These are phyloP conservation scores for Mylabris sibirica DNA, from an alignment of 2,888 invertebrate genomes.

Conservation along the genomic window DNA sequence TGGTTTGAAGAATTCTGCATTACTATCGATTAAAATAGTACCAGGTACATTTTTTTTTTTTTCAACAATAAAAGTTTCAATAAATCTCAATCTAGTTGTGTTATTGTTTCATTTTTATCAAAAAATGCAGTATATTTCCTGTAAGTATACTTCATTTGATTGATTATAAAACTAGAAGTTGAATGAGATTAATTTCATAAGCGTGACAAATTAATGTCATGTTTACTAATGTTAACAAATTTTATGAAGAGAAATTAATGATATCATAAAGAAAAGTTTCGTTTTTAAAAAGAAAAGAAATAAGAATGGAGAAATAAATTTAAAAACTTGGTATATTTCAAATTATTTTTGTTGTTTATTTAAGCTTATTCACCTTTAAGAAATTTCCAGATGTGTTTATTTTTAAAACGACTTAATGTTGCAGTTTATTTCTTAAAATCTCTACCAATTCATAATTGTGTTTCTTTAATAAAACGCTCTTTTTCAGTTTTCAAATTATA, in stretches of 20 bases:
- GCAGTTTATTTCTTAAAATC: not conserved
- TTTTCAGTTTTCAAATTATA: no score
- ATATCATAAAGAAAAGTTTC: not conserved
- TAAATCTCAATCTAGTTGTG: no score
- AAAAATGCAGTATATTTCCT: no score
- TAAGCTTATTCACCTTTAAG: constrained; percentile 2
- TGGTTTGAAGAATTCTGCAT: no score
- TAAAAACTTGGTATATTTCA: not conserved
- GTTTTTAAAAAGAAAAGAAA: not conserved
- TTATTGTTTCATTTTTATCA: no score
- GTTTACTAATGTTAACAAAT: not conserved
- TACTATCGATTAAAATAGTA: no score
- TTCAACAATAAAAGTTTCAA: no score
- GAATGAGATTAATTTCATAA: not conserved
- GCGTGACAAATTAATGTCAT: not conserved
- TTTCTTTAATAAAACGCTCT: not conserved
- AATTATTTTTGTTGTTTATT: constrained; percentile 2
- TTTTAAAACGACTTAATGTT: not conserved
- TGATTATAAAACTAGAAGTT: not conserved
- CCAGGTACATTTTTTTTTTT: no score
- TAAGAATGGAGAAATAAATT: not conserved
- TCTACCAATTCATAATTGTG: not conserved
- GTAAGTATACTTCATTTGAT: not conserved
- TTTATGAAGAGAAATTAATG: not conserved
- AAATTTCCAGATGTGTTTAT: constrained; percentile 2